phyloP scores from a whole-genome alignment of 2,797 vertebrate genomes.

The Denticeps clupeoides region DNA sequence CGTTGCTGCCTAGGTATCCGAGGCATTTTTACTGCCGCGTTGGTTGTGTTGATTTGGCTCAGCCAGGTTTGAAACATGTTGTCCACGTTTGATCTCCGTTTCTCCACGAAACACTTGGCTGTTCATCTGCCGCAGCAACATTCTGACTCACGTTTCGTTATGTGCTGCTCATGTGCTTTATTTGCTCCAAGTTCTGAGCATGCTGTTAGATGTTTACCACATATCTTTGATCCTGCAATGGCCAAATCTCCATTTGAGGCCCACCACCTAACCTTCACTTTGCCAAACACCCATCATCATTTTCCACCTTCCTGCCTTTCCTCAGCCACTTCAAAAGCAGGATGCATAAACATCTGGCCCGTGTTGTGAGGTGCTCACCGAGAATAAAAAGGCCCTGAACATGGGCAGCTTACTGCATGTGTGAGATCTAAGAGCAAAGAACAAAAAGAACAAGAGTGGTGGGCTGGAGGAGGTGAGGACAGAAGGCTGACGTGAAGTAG shows the following conservation, averaged over 20 bases:
- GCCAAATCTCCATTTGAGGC: slow-evolving; percentile 12
- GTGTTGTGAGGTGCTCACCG: slow-evolving; percentile 27
- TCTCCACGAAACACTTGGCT: no score
- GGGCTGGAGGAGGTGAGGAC: no score
- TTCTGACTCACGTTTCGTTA: no score
- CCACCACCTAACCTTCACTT: slow-evolving; percentile 20
- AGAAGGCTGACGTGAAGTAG: no score
- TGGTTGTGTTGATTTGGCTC: slow-evolving; percentile 42
- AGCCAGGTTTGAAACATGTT: no score
- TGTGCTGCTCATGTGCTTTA: no score
- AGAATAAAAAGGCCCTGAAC: slow-evolving; percentile 14
- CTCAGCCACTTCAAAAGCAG: slow-evolving; percentile 48
- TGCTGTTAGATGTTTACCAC: slow-evolving; percentile 19
- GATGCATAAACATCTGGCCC: slow-evolving; percentile 24
- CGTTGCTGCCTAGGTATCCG: slow-evolving; percentile 29
- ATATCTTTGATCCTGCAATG: slow-evolving; percentile 20
- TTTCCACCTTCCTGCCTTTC: slow-evolving; percentile 36
- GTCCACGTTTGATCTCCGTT: no score
- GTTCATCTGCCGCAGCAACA: no score
- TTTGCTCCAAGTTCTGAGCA: slow-evolving; percentile 9
- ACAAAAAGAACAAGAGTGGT: no score
- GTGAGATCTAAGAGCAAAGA: no score
- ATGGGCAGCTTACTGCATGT: slow-evolving; percentile 8
- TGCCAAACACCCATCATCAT: slow-evolving; percentile 23
- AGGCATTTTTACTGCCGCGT: slow-evolving; percentile 45